These are phyloP conservation scores for Chaetogeoica ovagalla DNA, from an alignment of 2,888 invertebrate species.

Conservation along the genomic window DNA sequence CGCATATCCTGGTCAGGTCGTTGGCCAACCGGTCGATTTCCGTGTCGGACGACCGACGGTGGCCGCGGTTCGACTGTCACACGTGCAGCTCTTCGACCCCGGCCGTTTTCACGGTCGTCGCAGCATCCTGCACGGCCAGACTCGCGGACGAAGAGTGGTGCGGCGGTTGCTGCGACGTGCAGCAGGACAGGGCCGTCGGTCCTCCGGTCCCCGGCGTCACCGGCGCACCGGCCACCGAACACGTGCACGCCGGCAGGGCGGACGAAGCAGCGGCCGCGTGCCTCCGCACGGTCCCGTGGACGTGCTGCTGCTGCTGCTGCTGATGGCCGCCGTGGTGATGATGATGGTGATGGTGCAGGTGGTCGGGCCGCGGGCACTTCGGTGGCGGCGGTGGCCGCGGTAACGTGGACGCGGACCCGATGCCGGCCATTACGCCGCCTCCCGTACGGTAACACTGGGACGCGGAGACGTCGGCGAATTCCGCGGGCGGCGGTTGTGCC, in stretches of 20 bases:
- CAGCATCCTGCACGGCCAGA: constrained; percentile 60
- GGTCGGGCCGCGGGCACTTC: constrained; percentile 53
- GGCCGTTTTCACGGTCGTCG: constrained; percentile 67
- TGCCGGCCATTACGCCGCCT: constrained; percentile 37
- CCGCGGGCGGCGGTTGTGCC: constrained; percentile 51
- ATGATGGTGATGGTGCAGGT: constrained; percentile 23
- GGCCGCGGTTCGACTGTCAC: constrained; percentile 65
- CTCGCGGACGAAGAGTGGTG: constrained; percentile 63
- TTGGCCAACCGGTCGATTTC: constrained; percentile 56
- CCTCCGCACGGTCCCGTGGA: constrained; percentile 28
- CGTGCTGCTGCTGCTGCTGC: background rate
- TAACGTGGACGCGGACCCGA: constrained; percentile 54
- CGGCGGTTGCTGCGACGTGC: constrained; percentile 60
- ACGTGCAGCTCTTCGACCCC: constrained; percentile 85
- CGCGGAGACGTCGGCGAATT: constrained; percentile 50
- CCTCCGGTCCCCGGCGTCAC: constrained; percentile 65
- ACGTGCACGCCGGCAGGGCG: constrained; percentile 41
- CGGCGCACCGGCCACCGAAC: background rate
- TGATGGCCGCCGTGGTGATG: constrained; percentile 1
- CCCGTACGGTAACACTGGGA: constrained; percentile 28
- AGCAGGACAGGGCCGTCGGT: constrained; percentile 58
- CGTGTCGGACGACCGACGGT: constrained; percentile 49
- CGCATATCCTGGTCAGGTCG: constrained; percentile 56
- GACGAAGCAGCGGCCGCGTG: constrained; percentile 38
- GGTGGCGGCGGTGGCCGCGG: constrained; percentile 57